Evolutionary conservation across 2,797 vertebrate genomes (phyloP), one percentile per base, ranked within the genome.

Genomic region (Setipinna tenuifilis): DNA sequence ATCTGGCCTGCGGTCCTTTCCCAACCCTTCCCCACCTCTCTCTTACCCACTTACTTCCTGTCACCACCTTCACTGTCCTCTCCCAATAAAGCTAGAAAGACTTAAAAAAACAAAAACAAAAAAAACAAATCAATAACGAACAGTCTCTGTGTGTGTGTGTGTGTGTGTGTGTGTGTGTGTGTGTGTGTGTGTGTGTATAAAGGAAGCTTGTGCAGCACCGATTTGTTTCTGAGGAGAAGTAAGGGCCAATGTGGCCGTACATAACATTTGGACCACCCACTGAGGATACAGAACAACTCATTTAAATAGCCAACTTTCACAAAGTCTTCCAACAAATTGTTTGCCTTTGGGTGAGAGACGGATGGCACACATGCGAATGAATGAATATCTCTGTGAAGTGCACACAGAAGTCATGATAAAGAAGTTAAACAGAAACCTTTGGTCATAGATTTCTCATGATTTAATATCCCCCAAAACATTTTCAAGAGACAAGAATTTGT

Each of bases 221-320:
- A 6, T 16, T 62, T 35, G 31, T 75, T 75, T 3, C 68, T 6
- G 16, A 75, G 28, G 6, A n/a, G n/a, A 25, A 62, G 17, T 2
- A 35, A 35, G 35, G 35, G 35, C 35, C 2, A 12, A 35, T 35
- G 0, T 16, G 35, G 31, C 71, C 71, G 21, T 44, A 21, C 6
- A 57, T 14, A 58, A 85, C 65, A 48, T 71, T 85, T 23, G 2
- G 81, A 86, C 85, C 83, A 48, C 85, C 58, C 59, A 81, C 84
- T 31, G 85, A 84, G 87, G 75, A 28, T 71, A 31, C 50, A 59
- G 82, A 85, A 85, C 50, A 59, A 87, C 90, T 91, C 88, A 88
- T 82, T 57, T 85, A 87, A 90, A 88, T 87, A 91, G 85, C 88
- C 19, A 58, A 50, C 61, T 31, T 65, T 82, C 89, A 83, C 88